phyloP scores from a whole-genome alignment of 2,888 invertebrate genomes.

The Hypolimnas misippus region DNA sequence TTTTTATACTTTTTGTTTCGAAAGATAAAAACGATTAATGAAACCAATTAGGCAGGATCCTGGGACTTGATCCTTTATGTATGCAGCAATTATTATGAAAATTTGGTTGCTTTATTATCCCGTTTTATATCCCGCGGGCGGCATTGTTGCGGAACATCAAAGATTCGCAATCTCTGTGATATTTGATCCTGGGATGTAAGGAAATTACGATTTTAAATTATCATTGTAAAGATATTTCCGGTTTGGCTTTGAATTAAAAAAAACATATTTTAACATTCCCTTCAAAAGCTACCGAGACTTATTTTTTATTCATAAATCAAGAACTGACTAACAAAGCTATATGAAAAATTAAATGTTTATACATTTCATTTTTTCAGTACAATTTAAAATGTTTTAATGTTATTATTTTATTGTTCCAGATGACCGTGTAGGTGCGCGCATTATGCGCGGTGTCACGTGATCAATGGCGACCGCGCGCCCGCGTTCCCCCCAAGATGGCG shows the following conservation, averaged over 20 bases:
- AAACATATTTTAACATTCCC: too few species aligned
- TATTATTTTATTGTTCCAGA: constrained; percentile 53
- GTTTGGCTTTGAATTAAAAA: constrained; percentile 3
- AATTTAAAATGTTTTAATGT: not conserved
- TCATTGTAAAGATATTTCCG: constrained; percentile 19
- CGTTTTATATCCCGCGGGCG: constrained; percentile 31
- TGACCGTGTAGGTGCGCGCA: constrained; percentile 47
- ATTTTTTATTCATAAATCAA: too few species aligned
- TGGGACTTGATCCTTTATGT: not conserved
- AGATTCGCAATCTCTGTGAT: constrained; percentile 31
- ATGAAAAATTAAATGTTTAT: too few species aligned
- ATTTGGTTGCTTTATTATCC: constrained; percentile 22
- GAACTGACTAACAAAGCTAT: too few species aligned
- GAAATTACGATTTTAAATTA: constrained; percentile 31
- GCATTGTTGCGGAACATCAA: constrained; percentile 38
- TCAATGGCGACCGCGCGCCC: constrained; percentile 75
- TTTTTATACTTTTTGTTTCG: too few species aligned
- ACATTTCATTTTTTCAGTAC: too few species aligned
- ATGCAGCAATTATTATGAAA: not conserved
- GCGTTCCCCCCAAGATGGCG: constrained; percentile 76
- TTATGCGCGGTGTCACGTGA: constrained; percentile 65
- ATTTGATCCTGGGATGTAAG: constrained; percentile 34
- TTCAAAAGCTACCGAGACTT: too few species aligned
- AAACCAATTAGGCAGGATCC: not conserved
- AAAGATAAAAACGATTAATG: not conserved